Conservation (phyloP, 2,888 invertebrate genomes). For the Euplexia lucipara region DNA sequence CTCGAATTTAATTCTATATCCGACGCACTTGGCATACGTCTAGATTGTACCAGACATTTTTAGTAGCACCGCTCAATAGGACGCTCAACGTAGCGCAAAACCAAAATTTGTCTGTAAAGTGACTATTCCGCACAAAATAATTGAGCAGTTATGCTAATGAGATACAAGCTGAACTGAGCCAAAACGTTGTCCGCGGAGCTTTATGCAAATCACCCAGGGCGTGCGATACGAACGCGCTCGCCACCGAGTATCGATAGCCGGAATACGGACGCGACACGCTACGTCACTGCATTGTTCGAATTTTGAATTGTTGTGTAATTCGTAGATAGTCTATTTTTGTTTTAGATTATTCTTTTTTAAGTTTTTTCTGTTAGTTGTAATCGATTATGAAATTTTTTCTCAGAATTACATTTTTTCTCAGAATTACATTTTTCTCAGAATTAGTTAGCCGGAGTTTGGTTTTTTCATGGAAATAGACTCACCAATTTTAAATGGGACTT, state of each 20-base stretch:
- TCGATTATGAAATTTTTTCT: no score
- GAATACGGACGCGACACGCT: slow-evolving; percentile 57
- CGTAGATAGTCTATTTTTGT: background rate
- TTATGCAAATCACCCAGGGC: slow-evolving; percentile 84
- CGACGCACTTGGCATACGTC: slow-evolving; percentile 57
- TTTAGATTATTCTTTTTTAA: background rate
- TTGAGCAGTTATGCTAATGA: slow-evolving; percentile 90
- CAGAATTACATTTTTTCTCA: no score
- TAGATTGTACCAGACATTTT: slow-evolving; percentile 63
- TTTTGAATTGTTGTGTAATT: slow-evolving; percentile 17
- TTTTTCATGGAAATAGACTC: no score
- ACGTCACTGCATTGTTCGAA: slow-evolving; percentile 28
- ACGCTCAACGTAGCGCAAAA: slow-evolving; percentile 78
- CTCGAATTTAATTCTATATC: slow-evolving; percentile 44
- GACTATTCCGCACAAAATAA: slow-evolving; percentile 87
- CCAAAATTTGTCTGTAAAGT: slow-evolving; percentile 86
- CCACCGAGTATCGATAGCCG: slow-evolving; percentile 59
- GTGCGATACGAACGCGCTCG: slow-evolving; percentile 67
- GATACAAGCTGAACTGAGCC: slow-evolving; percentile 86
- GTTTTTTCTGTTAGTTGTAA: no score
- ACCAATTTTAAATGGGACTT: no score
- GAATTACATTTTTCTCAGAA: no score
- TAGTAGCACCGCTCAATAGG: slow-evolving; percentile 71
- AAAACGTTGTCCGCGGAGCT: slow-evolving; percentile 85
- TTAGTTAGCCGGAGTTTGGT: no score